Conservation (phyloP, 2,888 invertebrate species). For the Lithophane ornitopus region DNA sequence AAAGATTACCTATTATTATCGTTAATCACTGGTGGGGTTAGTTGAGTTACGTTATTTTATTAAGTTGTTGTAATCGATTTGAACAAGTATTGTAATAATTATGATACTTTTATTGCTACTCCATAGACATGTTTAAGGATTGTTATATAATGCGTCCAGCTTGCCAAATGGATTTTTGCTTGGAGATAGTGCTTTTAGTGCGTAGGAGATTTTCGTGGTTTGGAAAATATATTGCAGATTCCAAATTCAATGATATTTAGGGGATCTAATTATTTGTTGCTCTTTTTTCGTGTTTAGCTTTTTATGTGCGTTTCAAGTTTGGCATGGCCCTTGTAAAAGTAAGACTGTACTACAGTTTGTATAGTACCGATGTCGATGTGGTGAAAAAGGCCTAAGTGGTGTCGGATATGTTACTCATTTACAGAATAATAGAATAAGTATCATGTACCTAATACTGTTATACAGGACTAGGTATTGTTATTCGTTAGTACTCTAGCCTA, state of each 20-base stretch:
- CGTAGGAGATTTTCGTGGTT: too few species aligned
- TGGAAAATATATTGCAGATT: neutral
- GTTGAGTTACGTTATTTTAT: conserved; percentile 4
- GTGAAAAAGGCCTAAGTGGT: neutral
- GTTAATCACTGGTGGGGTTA: conserved; percentile 32
- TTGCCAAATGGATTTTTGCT: neutral
- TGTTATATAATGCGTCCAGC: neutral
- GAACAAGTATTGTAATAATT: conserved; percentile 7
- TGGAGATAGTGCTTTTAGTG: neutral
- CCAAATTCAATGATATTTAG: neutral
- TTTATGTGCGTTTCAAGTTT: neutral
- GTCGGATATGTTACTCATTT: neutral
- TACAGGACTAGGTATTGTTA: neutral
- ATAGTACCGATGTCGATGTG: neutral
- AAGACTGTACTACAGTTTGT: neutral
- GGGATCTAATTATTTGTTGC: neutral
- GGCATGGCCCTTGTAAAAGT: neutral
- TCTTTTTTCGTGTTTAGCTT: neutral
- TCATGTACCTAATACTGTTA: neutral
- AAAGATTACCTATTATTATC: conserved; percentile 35
- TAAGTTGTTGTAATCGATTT: conserved; percentile 16
- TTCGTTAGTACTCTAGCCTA: neutral
- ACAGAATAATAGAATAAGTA: neutral
- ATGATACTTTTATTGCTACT: neutral
- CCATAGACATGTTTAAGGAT: neutral